Percentiles rank a stretch among this genome's conserved stretches.
Conservation (phyloP, 2,797 vertebrate species). For the Decapterus maruadsi region DNA sequence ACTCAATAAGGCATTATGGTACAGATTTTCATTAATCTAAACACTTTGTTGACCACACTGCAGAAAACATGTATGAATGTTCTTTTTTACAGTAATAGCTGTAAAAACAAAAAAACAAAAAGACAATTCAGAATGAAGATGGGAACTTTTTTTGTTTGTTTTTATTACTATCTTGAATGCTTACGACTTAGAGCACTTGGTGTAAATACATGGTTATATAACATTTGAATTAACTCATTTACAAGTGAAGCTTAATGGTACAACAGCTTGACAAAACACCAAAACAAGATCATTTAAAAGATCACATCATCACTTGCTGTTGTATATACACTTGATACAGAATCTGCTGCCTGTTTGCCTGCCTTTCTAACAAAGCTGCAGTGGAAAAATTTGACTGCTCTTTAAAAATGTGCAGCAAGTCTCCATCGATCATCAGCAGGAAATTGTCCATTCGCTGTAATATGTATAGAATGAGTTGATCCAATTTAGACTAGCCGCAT, state of each 20-base stretch:
- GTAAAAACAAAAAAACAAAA: conserved; percentile 7
- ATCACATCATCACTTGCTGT: conserved; percentile 37
- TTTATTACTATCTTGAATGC: conserved; percentile 4
- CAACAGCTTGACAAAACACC: conserved; percentile 48
- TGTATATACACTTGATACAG: conserved; percentile 40
- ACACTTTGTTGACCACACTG: conserved; percentile 7
- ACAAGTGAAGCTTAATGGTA: conserved; percentile 34
- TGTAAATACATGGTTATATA: conserved; percentile 42
- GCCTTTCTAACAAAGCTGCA: conserved; percentile 11
- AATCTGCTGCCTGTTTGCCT: conserved; percentile 12
- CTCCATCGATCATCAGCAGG: conserved; percentile 18
- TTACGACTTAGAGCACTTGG: conserved; percentile 41
- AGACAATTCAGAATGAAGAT: not conserved
- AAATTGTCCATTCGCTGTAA: conserved; percentile 33
- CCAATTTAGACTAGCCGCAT: not conserved
- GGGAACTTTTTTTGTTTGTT: not conserved
- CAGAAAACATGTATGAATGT: conserved; percentile 29
- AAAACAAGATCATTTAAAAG: conserved; percentile 36
- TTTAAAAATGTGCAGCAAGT: conserved; percentile 16
- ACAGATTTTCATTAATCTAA: conserved; percentile 46
- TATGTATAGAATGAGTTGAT: conserved; percentile 25
- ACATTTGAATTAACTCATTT: conserved; percentile 21
- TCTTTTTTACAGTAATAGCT: conserved; percentile 11
- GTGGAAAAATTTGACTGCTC: conserved; percentile 17
- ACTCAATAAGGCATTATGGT: conserved; percentile 63